Base-by-base conservation (phyloP, 2,888 invertebrate species). In the Eristalis tenax region DNA sequence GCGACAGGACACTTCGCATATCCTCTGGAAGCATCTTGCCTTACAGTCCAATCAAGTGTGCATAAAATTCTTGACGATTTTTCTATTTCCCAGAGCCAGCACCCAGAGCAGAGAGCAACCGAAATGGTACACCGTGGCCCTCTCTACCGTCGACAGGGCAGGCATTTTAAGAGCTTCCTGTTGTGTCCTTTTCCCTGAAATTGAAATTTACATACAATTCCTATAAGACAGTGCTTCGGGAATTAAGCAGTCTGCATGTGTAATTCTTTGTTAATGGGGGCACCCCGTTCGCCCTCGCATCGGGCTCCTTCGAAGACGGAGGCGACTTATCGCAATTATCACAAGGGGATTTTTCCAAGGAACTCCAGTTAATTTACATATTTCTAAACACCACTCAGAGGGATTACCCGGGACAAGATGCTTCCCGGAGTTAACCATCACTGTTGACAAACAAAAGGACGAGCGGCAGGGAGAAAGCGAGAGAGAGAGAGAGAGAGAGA, bases 181-280 rank as follows among this genome's bases (percentile, higher is more conserved):
- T 23, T 56, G 56, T 76, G 71, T 79, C 65, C 68, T 38, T 73
- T 59, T 75, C 23, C 35, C 57, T 35, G 22, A 76, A 87, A 50
- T 69, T 76, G 63, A 83, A 87, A 87, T 87, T 83, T 69, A 65
- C 83, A 87, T 87, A 80, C 32, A 64, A 50, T 73, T 76, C 79
- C 79, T 56, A 80, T 87, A 80, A 87, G 76, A 83, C 87, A 57
- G 75, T 59, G 26, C 70, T 23, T 50, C 50, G 50, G 38, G 65
- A 66, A 64, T 57, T n/a, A 64, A 65, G 57, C 40, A 74, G 77
- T 71, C 69, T 50, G n/a, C 15, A 56, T 63, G 59, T 59, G 26
- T 59, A 59, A 35, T 64, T 28, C 75, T 70, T 61, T 64, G 64
- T 69, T 64, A 18, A 11, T 26, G n/a, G 40, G 65, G 1, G 43